Evolutionary conservation across 2,113 vertebrate genomes (phyloP).

Genomic region (Thalassarche chlororhynchos): DNA sequence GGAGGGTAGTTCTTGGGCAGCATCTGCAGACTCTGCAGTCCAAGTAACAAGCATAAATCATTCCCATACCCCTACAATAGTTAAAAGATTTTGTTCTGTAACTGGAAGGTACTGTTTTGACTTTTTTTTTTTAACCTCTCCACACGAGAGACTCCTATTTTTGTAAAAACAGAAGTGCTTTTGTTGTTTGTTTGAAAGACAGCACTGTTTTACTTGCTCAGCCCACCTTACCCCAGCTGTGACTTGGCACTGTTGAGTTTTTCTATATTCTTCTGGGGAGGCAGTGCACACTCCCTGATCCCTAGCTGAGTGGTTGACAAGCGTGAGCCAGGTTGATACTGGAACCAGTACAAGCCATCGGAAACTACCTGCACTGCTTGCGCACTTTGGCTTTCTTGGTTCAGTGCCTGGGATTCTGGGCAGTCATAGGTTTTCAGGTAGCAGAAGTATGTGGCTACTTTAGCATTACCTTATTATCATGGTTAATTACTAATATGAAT

Average conservation of each 20-base stretch:
- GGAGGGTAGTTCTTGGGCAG: neutral
- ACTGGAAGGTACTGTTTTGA: neutral
- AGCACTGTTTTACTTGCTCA: neutral
- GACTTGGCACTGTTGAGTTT: neutral
- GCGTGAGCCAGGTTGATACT: neutral
- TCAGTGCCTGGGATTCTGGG: slow-evolving; percentile 3
- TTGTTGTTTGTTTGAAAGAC: neutral
- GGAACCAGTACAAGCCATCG: neutral
- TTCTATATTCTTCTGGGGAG: neutral
- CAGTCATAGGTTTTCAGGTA: neutral
- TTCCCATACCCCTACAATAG: neutral
- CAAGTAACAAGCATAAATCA: neutral
- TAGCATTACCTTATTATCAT: neutral
- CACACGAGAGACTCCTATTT: neutral
- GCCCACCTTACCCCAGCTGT: neutral
- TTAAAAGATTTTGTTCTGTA: neutral
- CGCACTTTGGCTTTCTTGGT: neutral
- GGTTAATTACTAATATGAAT: neutral
- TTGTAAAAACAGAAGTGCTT: neutral
- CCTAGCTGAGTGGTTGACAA: neutral
- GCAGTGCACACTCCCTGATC: neutral
- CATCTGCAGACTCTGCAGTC: neutral
- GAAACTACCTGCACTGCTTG: neutral
- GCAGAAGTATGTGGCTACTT: neutral
- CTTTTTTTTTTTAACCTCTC: neutral